Evolutionary conservation across 2,797 vertebrate genomes (phyloP).

Genomic region (Ceyx erithaca): DNA sequence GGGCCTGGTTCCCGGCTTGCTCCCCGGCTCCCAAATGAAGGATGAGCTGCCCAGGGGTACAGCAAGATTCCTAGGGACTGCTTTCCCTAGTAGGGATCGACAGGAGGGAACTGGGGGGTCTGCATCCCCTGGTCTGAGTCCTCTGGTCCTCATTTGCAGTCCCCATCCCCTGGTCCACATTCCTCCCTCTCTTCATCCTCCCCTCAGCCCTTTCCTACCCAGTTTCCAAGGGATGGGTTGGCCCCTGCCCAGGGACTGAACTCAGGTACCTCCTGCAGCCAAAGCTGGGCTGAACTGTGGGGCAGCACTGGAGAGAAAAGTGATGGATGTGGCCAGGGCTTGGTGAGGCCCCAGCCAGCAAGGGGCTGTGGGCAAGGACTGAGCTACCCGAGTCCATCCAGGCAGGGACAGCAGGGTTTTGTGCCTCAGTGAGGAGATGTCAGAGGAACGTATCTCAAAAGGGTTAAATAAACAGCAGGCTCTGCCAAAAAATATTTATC

Average conservation of each 20-base stretch:
- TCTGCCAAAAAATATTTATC: conserved; percentile 24
- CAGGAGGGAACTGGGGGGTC: background rate
- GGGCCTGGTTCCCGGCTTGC: fast-evolving
- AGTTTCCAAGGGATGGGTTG: background rate
- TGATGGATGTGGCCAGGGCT: background rate
- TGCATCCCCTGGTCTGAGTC: background rate
- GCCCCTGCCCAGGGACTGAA: background rate
- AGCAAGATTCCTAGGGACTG: background rate
- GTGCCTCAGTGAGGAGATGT: background rate
- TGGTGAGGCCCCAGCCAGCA: fast-evolving
- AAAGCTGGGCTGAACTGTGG: background rate
- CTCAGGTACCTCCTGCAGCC: background rate
- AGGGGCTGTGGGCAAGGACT: background rate
- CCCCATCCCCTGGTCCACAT: fast-evolving
- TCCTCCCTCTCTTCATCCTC: background rate
- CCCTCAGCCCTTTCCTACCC: background rate
- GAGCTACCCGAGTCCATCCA: background rate
- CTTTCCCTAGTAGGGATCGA: fast-evolving
- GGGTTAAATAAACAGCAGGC: conserved; percentile 59
- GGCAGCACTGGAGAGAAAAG: background rate
- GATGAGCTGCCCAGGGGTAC: background rate
- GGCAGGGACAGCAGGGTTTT: background rate
- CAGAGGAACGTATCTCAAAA: background rate
- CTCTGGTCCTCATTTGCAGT: fast-evolving
- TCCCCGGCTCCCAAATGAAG: background rate